phyloP scores from a whole-genome alignment of 2,113 vertebrate species.

The Cryptomyrus ogoouensis region DNA sequence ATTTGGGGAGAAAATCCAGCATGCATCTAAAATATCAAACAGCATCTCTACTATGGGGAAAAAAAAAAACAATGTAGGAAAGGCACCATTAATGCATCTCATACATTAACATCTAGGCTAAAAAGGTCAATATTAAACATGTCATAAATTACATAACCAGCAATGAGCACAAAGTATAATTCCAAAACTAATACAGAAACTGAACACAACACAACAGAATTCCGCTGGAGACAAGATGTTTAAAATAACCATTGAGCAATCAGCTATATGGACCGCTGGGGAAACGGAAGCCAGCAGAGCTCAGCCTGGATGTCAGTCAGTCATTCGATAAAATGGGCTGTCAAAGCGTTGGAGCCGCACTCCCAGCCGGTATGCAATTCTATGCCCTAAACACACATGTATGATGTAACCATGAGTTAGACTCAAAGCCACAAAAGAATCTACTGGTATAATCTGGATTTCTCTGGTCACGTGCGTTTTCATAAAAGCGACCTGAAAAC shows the following conservation, averaged over 20 bases:
- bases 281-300: not conserved
- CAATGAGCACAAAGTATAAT: not conserved
- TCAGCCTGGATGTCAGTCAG: not conserved
- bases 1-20: too few relatives aligned
- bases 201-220: not conserved
- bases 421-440: not conserved
- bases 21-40: not conserved
- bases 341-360: not conserved
- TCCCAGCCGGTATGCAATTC: not conserved
- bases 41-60: too few relatives aligned
- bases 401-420: not conserved
- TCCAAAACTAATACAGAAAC: not conserved
- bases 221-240: too few relatives aligned
- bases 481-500: not conserved
- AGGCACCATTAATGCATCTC: not conserved
- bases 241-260: not conserved
- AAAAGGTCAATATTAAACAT: too few relatives aligned
- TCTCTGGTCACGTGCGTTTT: not conserved
- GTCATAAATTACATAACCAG: not conserved
- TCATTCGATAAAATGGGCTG: not conserved
- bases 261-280: not conserved
- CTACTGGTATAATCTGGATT: not conserved
- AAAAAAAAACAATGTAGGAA: not conserved
- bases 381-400: not conserved
- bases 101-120: too few relatives aligned